A percentile compares a stretch with the other conserved stretches of the same genome.
Conservation (phyloP, 2,888 invertebrate genomes). For the Xestia ashworthii region DNA sequence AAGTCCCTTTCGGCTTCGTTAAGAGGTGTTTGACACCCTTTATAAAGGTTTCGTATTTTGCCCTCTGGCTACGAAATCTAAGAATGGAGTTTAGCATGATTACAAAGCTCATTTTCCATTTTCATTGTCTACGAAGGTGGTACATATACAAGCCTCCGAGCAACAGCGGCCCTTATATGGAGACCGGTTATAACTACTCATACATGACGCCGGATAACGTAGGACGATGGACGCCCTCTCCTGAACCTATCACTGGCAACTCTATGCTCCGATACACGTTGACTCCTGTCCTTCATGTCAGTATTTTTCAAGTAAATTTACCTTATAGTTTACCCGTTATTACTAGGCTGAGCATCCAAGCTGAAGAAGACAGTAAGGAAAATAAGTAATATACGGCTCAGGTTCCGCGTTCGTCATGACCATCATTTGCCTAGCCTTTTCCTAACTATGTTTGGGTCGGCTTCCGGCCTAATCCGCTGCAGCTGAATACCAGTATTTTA, state of each 20-base stretch:
- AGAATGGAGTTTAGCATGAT: background rate
- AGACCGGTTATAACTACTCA: conserved; percentile 73
- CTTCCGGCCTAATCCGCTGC: too few relatives aligned
- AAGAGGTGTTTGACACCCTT: too few relatives aligned
- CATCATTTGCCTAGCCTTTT: background rate
- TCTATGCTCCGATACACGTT: conserved; percentile 79
- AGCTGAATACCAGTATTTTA: too few relatives aligned
- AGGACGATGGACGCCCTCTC: conserved; percentile 72
- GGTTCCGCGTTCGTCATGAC: background rate
- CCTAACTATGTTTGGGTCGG: too few relatives aligned
- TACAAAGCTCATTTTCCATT: background rate
- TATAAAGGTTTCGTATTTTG: background rate
- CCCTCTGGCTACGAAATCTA: background rate
- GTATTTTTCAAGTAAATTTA: conserved; percentile 25
- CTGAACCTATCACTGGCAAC: conserved; percentile 65
- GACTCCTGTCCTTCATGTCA: conserved; percentile 76
- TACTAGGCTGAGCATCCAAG: background rate
- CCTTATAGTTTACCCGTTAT: background rate
- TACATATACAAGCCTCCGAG: conserved; percentile 81
- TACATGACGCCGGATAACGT: conserved; percentile 72
- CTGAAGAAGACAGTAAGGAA: too few relatives aligned
- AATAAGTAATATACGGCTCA: background rate
- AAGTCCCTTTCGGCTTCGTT: too few relatives aligned
- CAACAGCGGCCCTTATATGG: conserved; percentile 56
- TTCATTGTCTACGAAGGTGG: conserved; percentile 75